phyloP scores from a whole-genome alignment of 2,113 vertebrate species.

The Thalassarche chlororhynchos region DNA sequence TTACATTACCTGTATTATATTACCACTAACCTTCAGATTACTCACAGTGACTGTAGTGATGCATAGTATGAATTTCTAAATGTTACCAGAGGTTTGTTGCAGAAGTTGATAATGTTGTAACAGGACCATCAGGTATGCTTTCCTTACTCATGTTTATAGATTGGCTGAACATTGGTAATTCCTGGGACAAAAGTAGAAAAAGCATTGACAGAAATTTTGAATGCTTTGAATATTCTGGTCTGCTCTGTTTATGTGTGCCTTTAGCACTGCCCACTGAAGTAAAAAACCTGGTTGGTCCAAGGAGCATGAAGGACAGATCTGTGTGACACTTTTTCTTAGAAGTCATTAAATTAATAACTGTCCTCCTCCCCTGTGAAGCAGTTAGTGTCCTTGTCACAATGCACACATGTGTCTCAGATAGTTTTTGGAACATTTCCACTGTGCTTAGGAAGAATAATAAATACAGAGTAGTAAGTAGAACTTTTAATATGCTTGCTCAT shows the following conservation, averaged over 20 bases:
- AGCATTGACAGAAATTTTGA: neutral
- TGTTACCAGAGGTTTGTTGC: neutral
- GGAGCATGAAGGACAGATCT: neutral
- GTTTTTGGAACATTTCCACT: neutral
- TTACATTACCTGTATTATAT: neutral
- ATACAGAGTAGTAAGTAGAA: neutral
- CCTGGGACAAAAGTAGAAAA: neutral
- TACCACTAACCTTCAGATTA: neutral
- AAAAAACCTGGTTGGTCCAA: neutral
- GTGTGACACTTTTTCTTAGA: neutral
- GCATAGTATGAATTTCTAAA: neutral
- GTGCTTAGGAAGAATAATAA: neutral
- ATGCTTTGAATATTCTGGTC: neutral
- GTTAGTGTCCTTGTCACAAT: neutral
- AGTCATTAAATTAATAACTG: neutral
- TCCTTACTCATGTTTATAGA: neutral
- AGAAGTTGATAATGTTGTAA: neutral
- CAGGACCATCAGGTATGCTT: neutral
- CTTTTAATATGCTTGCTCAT: neutral
- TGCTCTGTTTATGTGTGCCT: neutral
- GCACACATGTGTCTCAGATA: neutral
- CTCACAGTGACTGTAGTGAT: neutral
- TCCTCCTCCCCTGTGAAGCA: neutral
- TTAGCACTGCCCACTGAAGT: neutral
- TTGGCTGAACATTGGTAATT: neutral